Conservation (phyloP, 2,113 vertebrate genomes). For the Lucifuga dentata region DNA sequence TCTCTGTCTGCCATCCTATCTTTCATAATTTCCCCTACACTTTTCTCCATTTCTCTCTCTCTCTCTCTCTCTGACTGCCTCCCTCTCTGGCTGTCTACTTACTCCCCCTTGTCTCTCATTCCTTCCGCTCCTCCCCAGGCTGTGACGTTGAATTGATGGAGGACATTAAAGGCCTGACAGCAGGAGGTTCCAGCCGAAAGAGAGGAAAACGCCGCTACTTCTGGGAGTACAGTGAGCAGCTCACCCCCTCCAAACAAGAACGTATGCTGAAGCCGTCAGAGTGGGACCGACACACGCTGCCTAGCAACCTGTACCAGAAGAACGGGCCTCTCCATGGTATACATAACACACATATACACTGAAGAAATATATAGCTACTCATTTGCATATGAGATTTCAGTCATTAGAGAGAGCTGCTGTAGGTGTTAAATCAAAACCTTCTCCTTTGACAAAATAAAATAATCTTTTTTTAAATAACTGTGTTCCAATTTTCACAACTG, state of each 20-base stretch:
- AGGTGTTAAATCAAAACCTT: no score
- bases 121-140: slow-evolving; percentile 79
- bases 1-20: no score
- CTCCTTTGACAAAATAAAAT: neutral
- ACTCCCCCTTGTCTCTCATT: neutral
- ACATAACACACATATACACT: neutral
- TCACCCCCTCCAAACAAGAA: slow-evolving; percentile 93
- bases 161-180: slow-evolving; percentile 93
- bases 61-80: neutral
- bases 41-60: neutral
- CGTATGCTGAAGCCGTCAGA: slow-evolving; percentile 95
- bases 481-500: neutral
- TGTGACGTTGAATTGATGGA: slow-evolving; percentile 94
- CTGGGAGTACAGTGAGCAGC: slow-evolving; percentile 98
- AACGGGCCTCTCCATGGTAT: slow-evolving; percentile 89
- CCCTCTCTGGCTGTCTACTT: no score
- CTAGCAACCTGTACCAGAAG: slow-evolving; percentile 98
- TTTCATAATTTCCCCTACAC: no score
- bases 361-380: neutral
- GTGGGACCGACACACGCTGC: slow-evolving; percentile 95
- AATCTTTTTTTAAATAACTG: no score
- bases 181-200: slow-evolving; percentile 90
- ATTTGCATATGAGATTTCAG: no score
- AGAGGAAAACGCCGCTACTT: slow-evolving; percentile 97
- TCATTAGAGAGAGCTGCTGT: no score